phyloP scores from a whole-genome alignment of 2,797 vertebrate genomes.

The Hoplostethus mediterraneus region DNA sequence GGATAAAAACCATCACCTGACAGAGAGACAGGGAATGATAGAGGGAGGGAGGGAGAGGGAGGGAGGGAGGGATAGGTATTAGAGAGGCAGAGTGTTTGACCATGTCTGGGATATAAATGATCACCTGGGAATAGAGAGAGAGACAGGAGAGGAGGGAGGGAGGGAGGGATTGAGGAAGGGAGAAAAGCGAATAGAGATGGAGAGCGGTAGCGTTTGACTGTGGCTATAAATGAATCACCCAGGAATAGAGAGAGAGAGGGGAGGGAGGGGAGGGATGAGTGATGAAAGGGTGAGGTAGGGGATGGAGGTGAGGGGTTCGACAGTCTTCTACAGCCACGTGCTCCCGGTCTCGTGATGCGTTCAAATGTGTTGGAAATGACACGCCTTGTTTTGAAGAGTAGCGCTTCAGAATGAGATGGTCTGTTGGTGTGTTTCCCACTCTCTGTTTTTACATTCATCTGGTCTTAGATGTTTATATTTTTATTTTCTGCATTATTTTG shows the following conservation, averaged over 20 bases:
- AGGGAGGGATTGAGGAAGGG: neutral
- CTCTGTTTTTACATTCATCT: no score
- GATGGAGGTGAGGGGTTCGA: neutral
- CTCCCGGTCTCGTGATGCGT: no score
- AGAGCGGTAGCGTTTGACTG: neutral
- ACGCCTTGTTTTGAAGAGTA: no score
- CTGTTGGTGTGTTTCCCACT: no score
- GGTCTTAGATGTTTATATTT: no score
- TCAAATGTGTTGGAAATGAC: no score
- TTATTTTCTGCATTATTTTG: no score
- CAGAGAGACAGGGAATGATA: conserved; percentile 17
- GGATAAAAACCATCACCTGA: conserved; percentile 44
- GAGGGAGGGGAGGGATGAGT: neutral
- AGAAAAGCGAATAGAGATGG: neutral
- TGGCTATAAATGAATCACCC: neutral
- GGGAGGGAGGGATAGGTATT: neutral
- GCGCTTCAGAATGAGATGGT: no score
- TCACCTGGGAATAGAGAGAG: neutral
- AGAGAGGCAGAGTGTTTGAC: neutral
- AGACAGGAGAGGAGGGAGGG: neutral
- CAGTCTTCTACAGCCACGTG: no score
- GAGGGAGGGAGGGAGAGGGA: neutral
- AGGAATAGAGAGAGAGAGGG: neutral
- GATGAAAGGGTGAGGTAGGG: neutral
- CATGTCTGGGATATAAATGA: conserved; percentile 9